Evolutionary conservation across 2,113 vertebrate species (phyloP).

Genomic region (Sylvilagus bachmani): DNA sequence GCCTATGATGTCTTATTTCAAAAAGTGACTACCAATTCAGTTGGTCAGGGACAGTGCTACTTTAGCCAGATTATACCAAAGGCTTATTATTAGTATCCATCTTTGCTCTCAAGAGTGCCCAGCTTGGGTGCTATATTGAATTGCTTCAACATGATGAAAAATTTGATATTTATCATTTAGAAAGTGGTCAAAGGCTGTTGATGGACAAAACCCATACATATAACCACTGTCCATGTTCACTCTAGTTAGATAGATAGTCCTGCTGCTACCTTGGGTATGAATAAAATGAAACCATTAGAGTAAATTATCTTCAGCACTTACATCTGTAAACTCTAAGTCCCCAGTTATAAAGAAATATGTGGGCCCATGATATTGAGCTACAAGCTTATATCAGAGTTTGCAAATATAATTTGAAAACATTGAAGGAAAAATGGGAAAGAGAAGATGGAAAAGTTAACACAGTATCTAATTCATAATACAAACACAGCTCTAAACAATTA

Average conservation of each 20-base stretch:
- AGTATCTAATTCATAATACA: conserved; percentile 41
- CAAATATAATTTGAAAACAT: background rate
- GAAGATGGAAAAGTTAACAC: background rate
- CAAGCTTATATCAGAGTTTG: conserved; percentile 66
- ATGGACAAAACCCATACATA: background rate
- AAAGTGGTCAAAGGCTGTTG: background rate
- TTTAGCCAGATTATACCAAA: background rate
- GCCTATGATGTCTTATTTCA: background rate
- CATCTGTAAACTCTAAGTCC: background rate
- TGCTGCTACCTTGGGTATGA: background rate
- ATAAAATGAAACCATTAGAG: conserved; percentile 32
- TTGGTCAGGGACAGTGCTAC: background rate
- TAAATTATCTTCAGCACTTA: conserved; percentile 10
- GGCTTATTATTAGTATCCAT: background rate
- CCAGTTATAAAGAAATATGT: background rate
- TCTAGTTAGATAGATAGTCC: background rate
- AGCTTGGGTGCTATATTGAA: conserved; percentile 44
- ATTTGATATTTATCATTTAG: background rate
- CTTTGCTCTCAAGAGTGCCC: background rate
- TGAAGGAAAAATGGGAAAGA: background rate
- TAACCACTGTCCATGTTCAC: background rate
- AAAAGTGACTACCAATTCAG: background rate
- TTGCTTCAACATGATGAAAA: background rate
- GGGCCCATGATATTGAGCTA: background rate
- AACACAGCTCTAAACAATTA: conserved; percentile 44